These are phyloP conservation scores for Centropyge bicolor DNA, from an alignment of 2,797 vertebrate genomes.

Conservation along the genomic window DNA sequence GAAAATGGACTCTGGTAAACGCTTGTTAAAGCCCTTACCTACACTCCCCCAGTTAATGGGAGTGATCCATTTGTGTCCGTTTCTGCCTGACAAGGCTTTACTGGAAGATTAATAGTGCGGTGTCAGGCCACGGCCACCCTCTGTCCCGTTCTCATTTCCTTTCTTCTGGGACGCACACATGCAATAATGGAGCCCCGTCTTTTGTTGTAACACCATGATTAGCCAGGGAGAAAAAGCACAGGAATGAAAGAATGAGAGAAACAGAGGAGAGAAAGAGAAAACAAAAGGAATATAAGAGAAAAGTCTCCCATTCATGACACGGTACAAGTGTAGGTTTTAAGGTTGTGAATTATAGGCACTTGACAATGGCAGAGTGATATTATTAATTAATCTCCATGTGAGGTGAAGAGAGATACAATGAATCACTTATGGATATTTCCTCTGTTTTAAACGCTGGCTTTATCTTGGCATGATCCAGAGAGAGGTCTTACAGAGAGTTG, in stretches of 20 bases:
- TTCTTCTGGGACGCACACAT: constrained; percentile 93
- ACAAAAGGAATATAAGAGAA: constrained; percentile 74
- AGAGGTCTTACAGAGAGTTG: constrained; percentile 56
- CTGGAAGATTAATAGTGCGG: constrained; percentile 99
- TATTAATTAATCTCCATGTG: constrained; percentile 84
- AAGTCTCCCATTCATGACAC: constrained; percentile 64
- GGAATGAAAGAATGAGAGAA: constrained; percentile 77
- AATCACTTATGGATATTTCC: constrained; percentile 81
- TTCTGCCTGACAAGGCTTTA: constrained; percentile 99
- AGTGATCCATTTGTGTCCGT: constrained; percentile 99
- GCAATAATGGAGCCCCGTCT: constrained; percentile 98
- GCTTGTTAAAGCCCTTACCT: constrained; percentile 99
- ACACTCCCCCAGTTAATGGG: constrained; percentile 98
- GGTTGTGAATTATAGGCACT: constrained; percentile 79
- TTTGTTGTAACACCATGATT: constrained; percentile 98
- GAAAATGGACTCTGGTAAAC: constrained; percentile 99
- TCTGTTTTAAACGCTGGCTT: constrained; percentile 70
- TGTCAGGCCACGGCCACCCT: constrained; percentile 98
- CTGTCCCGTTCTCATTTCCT: constrained; percentile 98
- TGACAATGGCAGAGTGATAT: constrained; percentile 76
- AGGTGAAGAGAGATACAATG: constrained; percentile 78
- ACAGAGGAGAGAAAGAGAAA: constrained; percentile 79
- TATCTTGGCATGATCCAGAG: constrained; percentile 70
- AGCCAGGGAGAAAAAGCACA: constrained; percentile 87
- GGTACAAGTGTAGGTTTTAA: constrained; percentile 79